Conservation (phyloP, 64 coral and sea anemone species). For the Anthopleura sola region DNA sequence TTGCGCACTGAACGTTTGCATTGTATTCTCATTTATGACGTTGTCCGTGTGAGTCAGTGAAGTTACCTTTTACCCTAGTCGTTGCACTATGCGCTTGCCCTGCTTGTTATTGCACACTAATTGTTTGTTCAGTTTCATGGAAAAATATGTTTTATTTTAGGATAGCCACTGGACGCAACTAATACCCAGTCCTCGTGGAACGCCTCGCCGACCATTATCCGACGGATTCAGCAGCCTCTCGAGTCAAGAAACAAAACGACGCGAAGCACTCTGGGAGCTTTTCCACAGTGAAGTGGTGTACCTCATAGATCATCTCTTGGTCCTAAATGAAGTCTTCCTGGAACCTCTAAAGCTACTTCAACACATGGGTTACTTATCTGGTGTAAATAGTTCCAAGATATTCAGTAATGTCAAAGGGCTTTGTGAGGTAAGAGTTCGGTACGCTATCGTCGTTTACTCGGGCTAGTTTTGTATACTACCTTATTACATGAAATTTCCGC, state of each 20-base stretch:
- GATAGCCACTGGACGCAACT: slow-evolving; percentile 92
- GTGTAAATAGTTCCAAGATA: slow-evolving; percentile 51
- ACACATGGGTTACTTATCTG: slow-evolving; percentile 72
- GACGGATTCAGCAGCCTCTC: slow-evolving; percentile 51
- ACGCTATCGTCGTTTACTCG: not conserved
- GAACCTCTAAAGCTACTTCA: slow-evolving; percentile 84
- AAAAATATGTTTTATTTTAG: slow-evolving; percentile 11
- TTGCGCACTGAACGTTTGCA: not conserved
- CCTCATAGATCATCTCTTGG: slow-evolving; percentile 83
- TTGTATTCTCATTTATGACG: too few relatives aligned
- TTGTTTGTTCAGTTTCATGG: not conserved
- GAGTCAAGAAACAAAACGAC: slow-evolving; percentile 89
- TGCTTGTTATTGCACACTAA: not conserved
- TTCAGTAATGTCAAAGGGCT: slow-evolving; percentile 80
- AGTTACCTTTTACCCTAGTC: not conserved
- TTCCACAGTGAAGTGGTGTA: slow-evolving; percentile 98
- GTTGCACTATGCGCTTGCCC: not conserved
- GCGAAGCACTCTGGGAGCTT: slow-evolving; percentile 95
- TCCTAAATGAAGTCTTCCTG: slow-evolving; percentile 94
- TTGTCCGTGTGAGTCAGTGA: too few relatives aligned
- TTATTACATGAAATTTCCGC: too few relatives aligned
- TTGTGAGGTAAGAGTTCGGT: slow-evolving; percentile 46
- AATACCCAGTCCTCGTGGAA: slow-evolving; percentile 33
- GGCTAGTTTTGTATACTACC: not conserved
- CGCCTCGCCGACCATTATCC: slow-evolving; percentile 34